These are phyloP conservation scores for Drosophila virilis DNA, from an alignment of 1,140 invertebrate species.

Conservation along the genomic window DNA sequence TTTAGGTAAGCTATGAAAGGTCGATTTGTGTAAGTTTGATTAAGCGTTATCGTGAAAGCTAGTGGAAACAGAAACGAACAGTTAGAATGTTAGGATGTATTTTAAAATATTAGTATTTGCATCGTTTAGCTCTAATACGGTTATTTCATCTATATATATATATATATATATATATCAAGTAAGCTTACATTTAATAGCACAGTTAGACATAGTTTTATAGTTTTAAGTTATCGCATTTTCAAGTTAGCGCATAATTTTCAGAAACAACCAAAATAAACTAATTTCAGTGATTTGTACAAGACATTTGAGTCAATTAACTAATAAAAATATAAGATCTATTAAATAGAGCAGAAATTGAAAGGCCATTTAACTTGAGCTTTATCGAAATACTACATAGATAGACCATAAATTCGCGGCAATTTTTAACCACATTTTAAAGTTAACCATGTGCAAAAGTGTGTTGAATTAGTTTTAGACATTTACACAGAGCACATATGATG, in stretches of 20 bases:
- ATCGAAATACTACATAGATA: conserved; percentile 10
- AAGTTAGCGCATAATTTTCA: conserved; percentile 29
- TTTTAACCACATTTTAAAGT: conserved; percentile 3
- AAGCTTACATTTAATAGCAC: conserved; percentile 82
- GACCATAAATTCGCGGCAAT: conserved; percentile 1
- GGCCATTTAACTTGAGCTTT: conserved; percentile 30
- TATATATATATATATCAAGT: conserved; percentile 53
- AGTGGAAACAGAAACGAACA: conserved; percentile 8
- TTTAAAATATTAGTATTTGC: conserved; percentile 33
- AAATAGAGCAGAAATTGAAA: conserved; percentile 14
- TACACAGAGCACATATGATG: conserved; percentile 45
- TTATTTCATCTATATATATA: conserved; percentile 51
- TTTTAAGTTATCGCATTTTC: conserved; percentile 21
- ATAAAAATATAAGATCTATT: conserved; percentile 7
- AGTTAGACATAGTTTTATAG: conserved; percentile 72
- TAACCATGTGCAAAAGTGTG: conserved; percentile 10
- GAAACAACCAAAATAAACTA: conserved; percentile 23
- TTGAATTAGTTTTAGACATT: conserved; percentile 50
- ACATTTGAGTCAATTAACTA: conserved; percentile 30
- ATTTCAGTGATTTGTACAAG: conserved; percentile 60
- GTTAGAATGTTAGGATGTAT: conserved; percentile 24
- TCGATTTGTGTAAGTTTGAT: conserved; percentile 1
- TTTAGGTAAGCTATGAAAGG: not conserved
- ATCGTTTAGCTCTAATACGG: conserved; percentile 32
- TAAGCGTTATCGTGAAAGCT: conserved; percentile 1